These are phyloP conservation scores for Ifrita kowaldi DNA, from an alignment of 2,113 vertebrate species.

Conservation along the genomic window DNA sequence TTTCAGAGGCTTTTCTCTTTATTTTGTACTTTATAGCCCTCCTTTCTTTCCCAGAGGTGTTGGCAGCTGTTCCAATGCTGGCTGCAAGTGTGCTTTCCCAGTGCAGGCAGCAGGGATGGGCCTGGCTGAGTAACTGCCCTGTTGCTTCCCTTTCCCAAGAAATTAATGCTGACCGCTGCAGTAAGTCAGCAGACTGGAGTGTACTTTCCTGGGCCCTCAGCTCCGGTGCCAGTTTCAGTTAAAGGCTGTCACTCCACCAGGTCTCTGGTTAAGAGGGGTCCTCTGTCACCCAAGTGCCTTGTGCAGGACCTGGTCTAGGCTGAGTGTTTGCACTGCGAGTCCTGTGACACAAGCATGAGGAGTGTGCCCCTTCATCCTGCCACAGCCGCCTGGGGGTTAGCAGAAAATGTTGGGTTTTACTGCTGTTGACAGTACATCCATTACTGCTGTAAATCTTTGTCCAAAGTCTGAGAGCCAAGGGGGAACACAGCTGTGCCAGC, in stretches of 20 bases:
- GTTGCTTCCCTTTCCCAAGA: not conserved
- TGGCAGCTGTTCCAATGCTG: not conserved
- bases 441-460: not conserved
- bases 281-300: not conserved
- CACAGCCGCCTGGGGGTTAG: accelerated
- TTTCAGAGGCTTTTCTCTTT: not conserved
- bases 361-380: accelerated
- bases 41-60: not conserved
- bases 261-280: not conserved
- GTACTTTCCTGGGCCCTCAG: accelerated
- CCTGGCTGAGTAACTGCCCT: not conserved
- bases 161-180: not conserved
- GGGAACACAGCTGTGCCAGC: not conserved
- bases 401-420: not conserved
- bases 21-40: not conserved
- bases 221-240: not conserved
- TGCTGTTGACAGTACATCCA: not conserved
- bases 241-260: not conserved
- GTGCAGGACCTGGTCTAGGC: not conserved
- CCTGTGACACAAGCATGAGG: accelerated
- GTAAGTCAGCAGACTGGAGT: not conserved
- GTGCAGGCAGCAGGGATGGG: not conserved
- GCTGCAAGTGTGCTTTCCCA: not conserved
- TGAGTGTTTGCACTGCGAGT: accelerated
- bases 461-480: not conserved